Percentiles rank a stretch among this genome's conserved stretches.
These are phyloP conservation scores for Bradypodion ventrale DNA, from an alignment of 2,797 vertebrate species.

Conservation along the genomic window DNA sequence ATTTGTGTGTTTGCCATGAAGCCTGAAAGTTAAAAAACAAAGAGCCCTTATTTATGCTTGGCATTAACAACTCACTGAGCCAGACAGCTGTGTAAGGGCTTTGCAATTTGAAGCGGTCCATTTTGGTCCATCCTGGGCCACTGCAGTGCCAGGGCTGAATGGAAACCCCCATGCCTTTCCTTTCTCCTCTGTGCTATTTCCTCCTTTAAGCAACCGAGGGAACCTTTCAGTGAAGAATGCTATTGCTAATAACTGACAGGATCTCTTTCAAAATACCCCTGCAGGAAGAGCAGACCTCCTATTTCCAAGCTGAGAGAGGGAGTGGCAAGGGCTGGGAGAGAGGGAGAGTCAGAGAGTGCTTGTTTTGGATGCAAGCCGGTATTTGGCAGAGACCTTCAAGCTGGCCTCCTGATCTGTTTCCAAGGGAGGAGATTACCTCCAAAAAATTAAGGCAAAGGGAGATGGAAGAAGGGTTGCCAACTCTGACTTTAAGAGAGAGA, in stretches of 20 bases:
- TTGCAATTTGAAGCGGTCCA: constrained; percentile 24
- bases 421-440: neutral
- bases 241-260: neutral
- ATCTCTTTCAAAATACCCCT: neutral
- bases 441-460: neutral
- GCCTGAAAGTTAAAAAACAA: constrained; percentile 8
- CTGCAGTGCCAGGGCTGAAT: neutral
- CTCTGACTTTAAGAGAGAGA: too few relatives aligned
- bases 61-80: neutral
- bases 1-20: constrained; percentile 10
- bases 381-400: neutral
- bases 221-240: constrained; percentile 19
- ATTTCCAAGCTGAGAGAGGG: neutral
- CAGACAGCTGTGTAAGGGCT: constrained; percentile 26
- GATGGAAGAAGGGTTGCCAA: neutral
- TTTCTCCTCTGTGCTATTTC: constrained; percentile 1
- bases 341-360: neutral
- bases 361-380: neutral
- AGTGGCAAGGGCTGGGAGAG: neutral
- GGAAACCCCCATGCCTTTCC: constrained; percentile 11
- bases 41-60: constrained; percentile 11
- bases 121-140: constrained; percentile 13
- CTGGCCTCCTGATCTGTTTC: neutral
- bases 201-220: constrained; percentile 30
- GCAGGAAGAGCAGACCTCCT: neutral